A percentile compares a stretch with the other conserved stretches of the same genome.
These are phyloP conservation scores for Parauchenoglanis punctatus DNA, from an alignment of 2,797 vertebrate species.

Conservation along the genomic window DNA sequence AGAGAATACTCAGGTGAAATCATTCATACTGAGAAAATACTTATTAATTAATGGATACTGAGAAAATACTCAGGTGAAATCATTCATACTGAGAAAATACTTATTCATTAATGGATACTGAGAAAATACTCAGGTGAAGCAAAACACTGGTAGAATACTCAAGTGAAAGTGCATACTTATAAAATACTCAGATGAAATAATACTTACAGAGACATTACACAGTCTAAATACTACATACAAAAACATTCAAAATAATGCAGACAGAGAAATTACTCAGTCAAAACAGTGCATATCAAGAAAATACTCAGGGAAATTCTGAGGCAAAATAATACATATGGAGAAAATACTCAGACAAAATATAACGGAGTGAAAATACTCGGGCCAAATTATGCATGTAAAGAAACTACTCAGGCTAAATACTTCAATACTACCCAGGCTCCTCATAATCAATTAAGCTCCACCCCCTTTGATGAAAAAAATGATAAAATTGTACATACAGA, in stretches of 20 bases:
- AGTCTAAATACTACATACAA: not conserved
- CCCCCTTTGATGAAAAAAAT: not conserved
- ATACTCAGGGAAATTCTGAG: not conserved
- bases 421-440: too few species aligned
- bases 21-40: not conserved
- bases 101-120: too few species aligned
- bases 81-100: not conserved
- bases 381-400: too few species aligned
- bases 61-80: not conserved
- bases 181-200: not conserved
- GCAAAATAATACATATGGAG: not conserved
- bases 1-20: not conserved
- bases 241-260: not conserved
- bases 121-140: not conserved
- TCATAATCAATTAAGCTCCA: not conserved
- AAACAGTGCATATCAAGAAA: not conserved
- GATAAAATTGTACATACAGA: too few species aligned
- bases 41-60: too few species aligned
- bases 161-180: not conserved
- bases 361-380: too few species aligned
- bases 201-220: not conserved
- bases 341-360: not conserved
- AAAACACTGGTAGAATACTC: not conserved
- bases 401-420: too few species aligned
- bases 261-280: not conserved